Evolutionary conservation across 2,888 invertebrate genomes (phyloP), one percentile per base, ranked within the genome.

Genomic region (Agriopis aurantiaria): DNA sequence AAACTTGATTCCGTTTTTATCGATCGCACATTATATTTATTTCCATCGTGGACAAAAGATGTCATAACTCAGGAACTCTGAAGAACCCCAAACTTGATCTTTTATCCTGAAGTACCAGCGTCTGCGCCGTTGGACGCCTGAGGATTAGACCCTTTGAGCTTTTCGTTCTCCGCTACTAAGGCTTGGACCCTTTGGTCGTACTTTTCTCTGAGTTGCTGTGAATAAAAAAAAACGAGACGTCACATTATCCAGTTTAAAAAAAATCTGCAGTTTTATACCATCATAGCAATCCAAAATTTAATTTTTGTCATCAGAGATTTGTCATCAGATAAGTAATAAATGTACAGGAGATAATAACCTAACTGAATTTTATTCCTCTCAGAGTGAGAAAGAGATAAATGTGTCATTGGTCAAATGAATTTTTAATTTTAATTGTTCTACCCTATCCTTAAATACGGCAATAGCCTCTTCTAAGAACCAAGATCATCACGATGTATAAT

Each of bases 161-260:
- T 86, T 33, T 85, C 84, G 75, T 96, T 96, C 77, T 96, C 95
- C 0, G 92, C 91, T 0, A 95, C 91, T 12, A 96, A 78, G 0
- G 95, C 90, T 52, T 91, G 86, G 0, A 97, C 95, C 77, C 96
- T 96, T 76, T 95, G 95, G 77, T 96, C 96, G 80, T 97, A 97
- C 58, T 96, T 96, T 52, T 92, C 91, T 71, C 96, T 95, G 10
- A 97, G 87, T 82, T 96, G 96, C 95, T 96, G 91, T 11, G 84
- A 82, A 76, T n/a, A 85, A 80, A 72, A 59, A 62, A 51, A 1
- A n/a, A 52, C 45, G 10, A 65, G 10, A 65, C 7, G 49, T 49
- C n/a, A 7, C 2, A 51, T 7, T 17, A 17, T 12, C 3, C 5
- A 46, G 3, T 49, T n/a, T 14, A 51, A 6, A 8, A 0, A 3